Evolutionary conservation across 2,797 vertebrate species (phyloP).

Genomic region (Emydoidea blandingii): DNA sequence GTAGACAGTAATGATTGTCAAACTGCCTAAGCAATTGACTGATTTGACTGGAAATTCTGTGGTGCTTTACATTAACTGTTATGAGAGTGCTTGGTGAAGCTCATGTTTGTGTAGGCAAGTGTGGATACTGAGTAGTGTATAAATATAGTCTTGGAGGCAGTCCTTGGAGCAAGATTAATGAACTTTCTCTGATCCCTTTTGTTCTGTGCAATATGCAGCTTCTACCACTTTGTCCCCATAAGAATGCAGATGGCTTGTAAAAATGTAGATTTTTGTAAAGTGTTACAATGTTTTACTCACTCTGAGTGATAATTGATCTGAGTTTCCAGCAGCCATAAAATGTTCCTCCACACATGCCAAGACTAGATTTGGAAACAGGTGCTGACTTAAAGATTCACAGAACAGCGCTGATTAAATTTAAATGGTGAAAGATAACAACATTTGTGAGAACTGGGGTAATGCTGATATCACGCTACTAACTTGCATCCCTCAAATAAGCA

Average conservation of each 20-base stretch:
- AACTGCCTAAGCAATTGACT: constrained; percentile 45
- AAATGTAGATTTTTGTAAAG: constrained; percentile 27
- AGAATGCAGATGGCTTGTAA: constrained; percentile 15
- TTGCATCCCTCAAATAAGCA: background rate
- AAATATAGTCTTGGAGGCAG: background rate
- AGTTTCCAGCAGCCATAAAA: background rate
- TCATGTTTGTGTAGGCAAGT: constrained; percentile 56
- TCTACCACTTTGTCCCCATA: background rate
- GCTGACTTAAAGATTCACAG: background rate
- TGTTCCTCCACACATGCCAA: background rate
- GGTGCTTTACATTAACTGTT: constrained; percentile 36
- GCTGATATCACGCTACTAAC: background rate
- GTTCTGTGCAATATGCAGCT: background rate
- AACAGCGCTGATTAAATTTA: background rate
- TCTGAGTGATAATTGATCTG: background rate
- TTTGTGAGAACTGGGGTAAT: background rate
- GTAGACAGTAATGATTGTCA: background rate
- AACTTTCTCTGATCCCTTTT: constrained; percentile 50
- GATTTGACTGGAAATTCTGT: constrained; percentile 70
- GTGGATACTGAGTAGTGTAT: background rate
- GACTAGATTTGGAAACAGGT: background rate
- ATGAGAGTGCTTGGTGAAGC: background rate
- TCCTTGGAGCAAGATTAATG: background rate
- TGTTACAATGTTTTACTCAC: constrained; percentile 16
- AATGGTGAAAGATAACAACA: background rate